These are phyloP conservation scores for Brachionus plicatilis DNA, from an alignment of 1,140 invertebrate species.

Conservation along the genomic window DNA sequence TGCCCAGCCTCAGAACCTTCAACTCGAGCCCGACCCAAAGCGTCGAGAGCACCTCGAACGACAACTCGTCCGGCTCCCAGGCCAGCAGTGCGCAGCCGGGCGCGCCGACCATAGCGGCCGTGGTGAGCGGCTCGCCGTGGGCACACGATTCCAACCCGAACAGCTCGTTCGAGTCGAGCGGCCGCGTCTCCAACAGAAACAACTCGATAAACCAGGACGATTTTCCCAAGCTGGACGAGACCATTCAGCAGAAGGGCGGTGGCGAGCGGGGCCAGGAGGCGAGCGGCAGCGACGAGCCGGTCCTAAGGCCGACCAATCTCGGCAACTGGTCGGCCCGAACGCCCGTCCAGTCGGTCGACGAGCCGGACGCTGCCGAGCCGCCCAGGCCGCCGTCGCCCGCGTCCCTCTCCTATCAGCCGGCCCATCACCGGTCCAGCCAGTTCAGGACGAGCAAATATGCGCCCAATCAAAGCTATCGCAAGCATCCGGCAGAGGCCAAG, in stretches of 20 bases:
- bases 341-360: not conserved
- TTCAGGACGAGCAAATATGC: not conserved
- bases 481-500: not conserved
- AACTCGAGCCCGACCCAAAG: not conserved
- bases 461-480: not conserved
- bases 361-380: not conserved
- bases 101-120: slow-evolving; percentile 13
- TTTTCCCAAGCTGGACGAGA: slow-evolving; percentile 29
- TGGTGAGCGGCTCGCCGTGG: not conserved
- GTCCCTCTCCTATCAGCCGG: not conserved
- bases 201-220: slow-evolving; percentile 13
- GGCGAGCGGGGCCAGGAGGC: not conserved
- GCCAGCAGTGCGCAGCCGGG: not conserved
- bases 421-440: not conserved
- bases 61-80: not conserved
- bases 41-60: not conserved
- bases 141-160: not conserved
- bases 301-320: not conserved
- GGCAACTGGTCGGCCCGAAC: not conserved
- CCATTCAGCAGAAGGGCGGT: not conserved
- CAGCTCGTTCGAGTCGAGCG: not conserved
- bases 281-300: not conserved
- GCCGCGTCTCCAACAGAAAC: not conserved
- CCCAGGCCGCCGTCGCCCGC: not conserved
- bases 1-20: slow-evolving; percentile 85